Base-by-base conservation (phyloP, 2,113 vertebrate species). In the Cavia porcellus region DNA sequence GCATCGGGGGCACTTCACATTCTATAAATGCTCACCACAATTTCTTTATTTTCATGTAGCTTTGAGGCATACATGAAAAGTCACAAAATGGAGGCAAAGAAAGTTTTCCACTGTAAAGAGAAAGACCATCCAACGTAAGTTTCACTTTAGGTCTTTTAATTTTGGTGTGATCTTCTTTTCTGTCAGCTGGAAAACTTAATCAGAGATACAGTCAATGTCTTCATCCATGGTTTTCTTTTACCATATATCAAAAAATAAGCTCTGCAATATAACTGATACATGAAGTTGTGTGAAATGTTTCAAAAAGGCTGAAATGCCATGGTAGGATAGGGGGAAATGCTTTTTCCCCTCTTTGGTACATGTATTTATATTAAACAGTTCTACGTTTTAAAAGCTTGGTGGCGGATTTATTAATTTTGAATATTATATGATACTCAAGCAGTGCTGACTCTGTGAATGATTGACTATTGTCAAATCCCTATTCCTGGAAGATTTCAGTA, bases 401-500 rank as follows among this genome's bases (percentile, higher is more conserved):
- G 17, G 38, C 19, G 79, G 55, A 86, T 45, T 96, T 94, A 83
- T 32, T 96, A 7, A 82, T 64, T 95, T 95, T 70, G 91, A 88
- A 79, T 64, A 61, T 93, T 61, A 75, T 35, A 50, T 64, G 86
- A 86, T 35, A 75, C 42, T 25, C 83, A 90, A 83, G 35, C 32
- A 70, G 32, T 79, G 42, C 55, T 90, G n/a, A 70, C 52, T 81
- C 45, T 64, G 25, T 68, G 72, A 92, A 32, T 96, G 86, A 87
- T 25, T 92, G 42, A 80, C 3, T 84, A 79, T 62, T 79, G 45
- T 62, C 57, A 24, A 59, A 85, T 92, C 45, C 45, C 14, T 92
- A 47, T 80, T n/a, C 35, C 80, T 3, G 20, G 55, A 85, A 90
- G 64, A 90, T 77, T 90, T 96, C 85, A 97, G 92, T 89, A 94